Evolutionary conservation across 2,113 vertebrate species (phyloP).

Genomic region (Marcusenius ussheri): DNA sequence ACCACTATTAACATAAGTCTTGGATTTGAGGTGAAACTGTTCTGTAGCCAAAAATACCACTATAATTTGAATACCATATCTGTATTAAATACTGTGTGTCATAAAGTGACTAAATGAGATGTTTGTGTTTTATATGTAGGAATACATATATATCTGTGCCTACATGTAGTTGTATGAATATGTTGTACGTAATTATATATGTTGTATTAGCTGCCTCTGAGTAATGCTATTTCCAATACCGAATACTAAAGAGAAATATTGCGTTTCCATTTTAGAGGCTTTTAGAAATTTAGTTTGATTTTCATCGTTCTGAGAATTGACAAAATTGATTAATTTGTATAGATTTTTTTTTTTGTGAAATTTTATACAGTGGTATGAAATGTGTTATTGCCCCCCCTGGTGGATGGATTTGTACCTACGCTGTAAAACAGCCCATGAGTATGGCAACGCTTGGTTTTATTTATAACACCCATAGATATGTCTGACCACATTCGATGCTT

Average conservation of each 20-base stretch:
- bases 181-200: not conserved
- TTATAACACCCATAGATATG: not conserved
- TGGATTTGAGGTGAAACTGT: not conserved
- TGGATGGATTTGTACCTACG: not conserved
- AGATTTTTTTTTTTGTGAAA: not conserved
- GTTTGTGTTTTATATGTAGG: not conserved
- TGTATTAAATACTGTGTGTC: not conserved
- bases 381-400: not conserved
- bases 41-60: not conserved
- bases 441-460: not conserved
- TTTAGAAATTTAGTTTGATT: not conserved
- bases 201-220: not conserved
- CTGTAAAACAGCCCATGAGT: not conserved
- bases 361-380: not conserved
- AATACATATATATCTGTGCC: not conserved
- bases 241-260: not conserved
- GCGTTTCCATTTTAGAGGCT: not conserved
- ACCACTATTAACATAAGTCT: not conserved
- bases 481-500: not conserved
- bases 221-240: not conserved
- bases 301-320: not conserved
- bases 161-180: not conserved
- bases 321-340: not conserved
- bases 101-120: not conserved
- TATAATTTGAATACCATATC: not conserved